A percentile compares a stretch with the other conserved stretches of the same genome.
phyloP scores from a whole-genome alignment of 2,888 invertebrate genomes.

The Sesamia inferens region DNA sequence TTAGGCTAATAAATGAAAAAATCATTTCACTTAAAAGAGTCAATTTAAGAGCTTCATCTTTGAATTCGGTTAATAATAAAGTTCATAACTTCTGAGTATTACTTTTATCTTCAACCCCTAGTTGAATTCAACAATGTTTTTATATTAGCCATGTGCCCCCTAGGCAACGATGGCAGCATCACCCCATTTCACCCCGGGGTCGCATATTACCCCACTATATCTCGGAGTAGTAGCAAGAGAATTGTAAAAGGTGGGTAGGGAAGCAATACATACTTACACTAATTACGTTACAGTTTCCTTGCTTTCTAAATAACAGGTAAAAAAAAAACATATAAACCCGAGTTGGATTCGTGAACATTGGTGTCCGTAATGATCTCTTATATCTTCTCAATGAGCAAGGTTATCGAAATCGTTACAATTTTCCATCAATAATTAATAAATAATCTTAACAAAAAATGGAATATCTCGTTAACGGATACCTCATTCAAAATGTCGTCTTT shows the following conservation, averaged over 20 bases:
- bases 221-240: conserved; percentile 20
- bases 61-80: conserved; percentile 31
- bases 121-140: conserved; percentile 31
- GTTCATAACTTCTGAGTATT: conserved; percentile 15
- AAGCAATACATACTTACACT: conserved; percentile 33
- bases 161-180: conserved; percentile 36
- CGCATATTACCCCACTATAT: conserved; percentile 44
- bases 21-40: conserved; percentile 17
- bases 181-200: conserved; percentile 41
- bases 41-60: conserved; percentile 9
- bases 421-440: too few species aligned
- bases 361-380: too few species aligned
- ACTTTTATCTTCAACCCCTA: conserved; percentile 44
- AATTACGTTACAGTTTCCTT: conserved; percentile 27
- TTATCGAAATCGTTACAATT: too few species aligned
- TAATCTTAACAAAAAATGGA: too few species aligned
- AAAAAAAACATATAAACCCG: too few species aligned
- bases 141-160: conserved; percentile 40
- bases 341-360: too few species aligned
- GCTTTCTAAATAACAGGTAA: conserved; percentile 17
- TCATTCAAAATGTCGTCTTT: too few species aligned
- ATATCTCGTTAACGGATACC: too few species aligned
- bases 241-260: conserved; percentile 43
- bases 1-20: not conserved
- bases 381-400: too few species aligned